Evolutionary conservation across 2,113 vertebrate genomes (phyloP), one percentile per base, ranked within the genome.

Genomic region (Hirundichthys speculiger): DNA sequence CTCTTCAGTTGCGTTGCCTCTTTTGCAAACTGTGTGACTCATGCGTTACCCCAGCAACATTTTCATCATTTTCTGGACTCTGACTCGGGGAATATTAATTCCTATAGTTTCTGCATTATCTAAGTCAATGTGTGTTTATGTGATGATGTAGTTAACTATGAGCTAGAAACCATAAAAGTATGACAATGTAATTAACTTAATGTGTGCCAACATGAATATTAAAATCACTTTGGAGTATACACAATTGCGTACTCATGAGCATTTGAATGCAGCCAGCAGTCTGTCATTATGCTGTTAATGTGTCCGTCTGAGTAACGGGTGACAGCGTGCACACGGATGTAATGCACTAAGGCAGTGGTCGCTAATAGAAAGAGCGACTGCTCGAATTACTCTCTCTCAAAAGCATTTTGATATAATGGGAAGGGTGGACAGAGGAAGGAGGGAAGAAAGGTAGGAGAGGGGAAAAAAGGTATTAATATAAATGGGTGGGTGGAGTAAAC

Each of bases 371-470:
- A 79, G 61, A 73, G 68, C 59, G 76, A 59, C 50, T 52, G 74
- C 50, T 73, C 60, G 68, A 79, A 76, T 75, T 65, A 70, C 57
- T 65, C 41, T 73, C 75, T 67, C 50, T 66, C 61, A 77, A 73
- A 20, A 69, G 66, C 67, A 67, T 79, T 64, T 85, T 83, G 78
- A 78, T 79, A 64, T 77, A 66, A 86, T 69, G 34, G 64, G 53
- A 47, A 53, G 60, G 50, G 40, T 58, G 64, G 57, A 69, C 56
- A 61, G 58, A 40, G 12, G n/a, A 15, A 45, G 13, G 51, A 13
- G 46, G 53, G 34, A 18, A 30, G 48, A 42, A 30, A 45, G 19
- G 3, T 15, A 14, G 21, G 39, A 59, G 50, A 20, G 46, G 20
- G 34, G 52, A 40, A 39, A 22, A 22, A n/a, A 54, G n/a, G n/a